phyloP scores from a whole-genome alignment of 2,113 vertebrate species.

The Oreochromis tanganicae region DNA sequence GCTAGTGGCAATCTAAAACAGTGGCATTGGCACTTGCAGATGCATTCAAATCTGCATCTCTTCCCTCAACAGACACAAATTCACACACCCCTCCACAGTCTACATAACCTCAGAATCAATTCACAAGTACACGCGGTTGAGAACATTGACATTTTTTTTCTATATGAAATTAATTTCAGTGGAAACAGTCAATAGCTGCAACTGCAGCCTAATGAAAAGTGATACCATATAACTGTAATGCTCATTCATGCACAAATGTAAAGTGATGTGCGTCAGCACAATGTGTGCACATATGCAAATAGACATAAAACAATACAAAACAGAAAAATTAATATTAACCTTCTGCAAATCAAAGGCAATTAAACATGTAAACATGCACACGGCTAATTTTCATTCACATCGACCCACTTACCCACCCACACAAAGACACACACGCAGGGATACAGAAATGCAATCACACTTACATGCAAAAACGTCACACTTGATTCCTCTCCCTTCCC shows the following conservation, averaged over 20 bases:
- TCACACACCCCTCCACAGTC: neutral
- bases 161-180: constrained; percentile 29
- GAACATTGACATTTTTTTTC: constrained; percentile 14
- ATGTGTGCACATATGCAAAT: neutral
- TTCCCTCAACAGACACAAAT: neutral
- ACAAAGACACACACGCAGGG: neutral
- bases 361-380: neutral
- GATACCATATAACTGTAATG: neutral
- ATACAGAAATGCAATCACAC: neutral
- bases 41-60: neutral
- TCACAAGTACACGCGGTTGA: neutral
- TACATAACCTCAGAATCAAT: neutral
- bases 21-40: neutral
- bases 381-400: constrained; percentile 16
- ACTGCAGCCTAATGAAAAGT: constrained; percentile 27
- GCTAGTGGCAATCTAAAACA: neutral
- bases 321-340: neutral
- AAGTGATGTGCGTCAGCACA: neutral
- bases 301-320: neutral
- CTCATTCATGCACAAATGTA: neutral
- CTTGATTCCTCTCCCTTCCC: constrained; percentile 2
- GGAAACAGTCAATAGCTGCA: constrained; percentile 10
- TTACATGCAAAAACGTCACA: neutral
- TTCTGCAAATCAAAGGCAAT: neutral
- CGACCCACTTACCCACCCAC: constrained; percentile 3